Evolutionary conservation across 2,113 vertebrate species (phyloP).

Genomic region (Marmota flaviventris): DNA sequence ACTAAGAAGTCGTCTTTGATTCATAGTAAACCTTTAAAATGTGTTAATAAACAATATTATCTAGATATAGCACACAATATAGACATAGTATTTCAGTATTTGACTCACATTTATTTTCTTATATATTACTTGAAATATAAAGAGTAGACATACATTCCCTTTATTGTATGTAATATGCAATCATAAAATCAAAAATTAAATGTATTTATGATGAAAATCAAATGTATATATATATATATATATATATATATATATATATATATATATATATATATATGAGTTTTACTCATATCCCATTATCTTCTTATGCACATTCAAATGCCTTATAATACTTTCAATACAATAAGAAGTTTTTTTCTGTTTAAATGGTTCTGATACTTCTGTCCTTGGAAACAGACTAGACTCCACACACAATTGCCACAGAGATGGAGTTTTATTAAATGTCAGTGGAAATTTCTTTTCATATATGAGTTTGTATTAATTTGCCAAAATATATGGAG

Average conservation of each 20-base stretch:
- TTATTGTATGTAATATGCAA: background rate
- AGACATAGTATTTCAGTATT: background rate
- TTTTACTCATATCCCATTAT: no score
- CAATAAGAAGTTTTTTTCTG: background rate
- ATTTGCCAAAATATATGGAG: background rate
- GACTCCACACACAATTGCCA: background rate
- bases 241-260: background rate
- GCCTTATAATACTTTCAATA: background rate
- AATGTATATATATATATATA: background rate
- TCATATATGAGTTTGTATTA: background rate
- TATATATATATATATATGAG: no score
- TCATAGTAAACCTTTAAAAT: background rate
- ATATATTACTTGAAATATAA: background rate
- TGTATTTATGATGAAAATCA: background rate
- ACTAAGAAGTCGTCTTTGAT: background rate
- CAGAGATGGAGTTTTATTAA: background rate
- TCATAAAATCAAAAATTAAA: conserved; percentile 19
- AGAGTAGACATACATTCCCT: background rate
- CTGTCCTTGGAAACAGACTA: background rate
- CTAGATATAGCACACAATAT: background rate
- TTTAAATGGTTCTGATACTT: background rate
- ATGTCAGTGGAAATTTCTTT: background rate
- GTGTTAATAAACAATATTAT: background rate
- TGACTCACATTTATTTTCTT: conserved; percentile 27
- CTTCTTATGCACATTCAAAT: background rate